These are phyloP conservation scores for Cerastis rubricosa DNA, from an alignment of 2,888 invertebrate species.

Conservation along the genomic window DNA sequence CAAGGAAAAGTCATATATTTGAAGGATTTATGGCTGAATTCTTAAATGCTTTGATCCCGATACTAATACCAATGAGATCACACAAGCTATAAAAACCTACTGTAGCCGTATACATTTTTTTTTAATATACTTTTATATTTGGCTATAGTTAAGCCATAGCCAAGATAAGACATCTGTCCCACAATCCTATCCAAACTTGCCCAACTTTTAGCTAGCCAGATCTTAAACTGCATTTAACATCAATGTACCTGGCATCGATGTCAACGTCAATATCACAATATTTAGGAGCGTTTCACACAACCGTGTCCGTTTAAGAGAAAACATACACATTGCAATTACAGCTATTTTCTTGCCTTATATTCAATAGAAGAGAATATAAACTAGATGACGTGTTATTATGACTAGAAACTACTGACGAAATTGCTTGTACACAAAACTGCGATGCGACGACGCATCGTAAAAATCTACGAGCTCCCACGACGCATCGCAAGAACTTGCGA, in stretches of 20 bases:
- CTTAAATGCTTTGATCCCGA: neutral
- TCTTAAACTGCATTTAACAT: slow-evolving; percentile 7
- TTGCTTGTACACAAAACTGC: no score
- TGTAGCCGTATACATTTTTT: neutral
- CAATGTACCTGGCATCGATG: neutral
- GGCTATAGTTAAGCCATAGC: neutral
- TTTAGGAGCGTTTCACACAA: slow-evolving; percentile 8
- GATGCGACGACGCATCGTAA: no score
- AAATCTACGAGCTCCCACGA: no score
- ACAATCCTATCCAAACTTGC: neutral
- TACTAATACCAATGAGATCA: neutral
- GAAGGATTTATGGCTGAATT: neutral
- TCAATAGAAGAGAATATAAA: slow-evolving; percentile 44
- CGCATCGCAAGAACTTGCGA: no score
- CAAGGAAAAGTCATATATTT: neutral
- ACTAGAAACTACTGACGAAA: slow-evolving; percentile 31
- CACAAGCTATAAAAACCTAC: neutral
- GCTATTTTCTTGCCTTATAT: slow-evolving; percentile 46
- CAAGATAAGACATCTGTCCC: neutral
- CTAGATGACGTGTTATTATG: slow-evolving; percentile 48
- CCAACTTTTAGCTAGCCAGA: neutral
- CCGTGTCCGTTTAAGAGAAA: slow-evolving; percentile 49
- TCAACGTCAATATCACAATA: slow-evolving; percentile 17
- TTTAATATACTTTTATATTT: no score
- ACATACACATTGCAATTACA: slow-evolving; percentile 41